Base-by-base conservation (phyloP, 2,113 vertebrate species). In the Perca schrenkii region DNA sequence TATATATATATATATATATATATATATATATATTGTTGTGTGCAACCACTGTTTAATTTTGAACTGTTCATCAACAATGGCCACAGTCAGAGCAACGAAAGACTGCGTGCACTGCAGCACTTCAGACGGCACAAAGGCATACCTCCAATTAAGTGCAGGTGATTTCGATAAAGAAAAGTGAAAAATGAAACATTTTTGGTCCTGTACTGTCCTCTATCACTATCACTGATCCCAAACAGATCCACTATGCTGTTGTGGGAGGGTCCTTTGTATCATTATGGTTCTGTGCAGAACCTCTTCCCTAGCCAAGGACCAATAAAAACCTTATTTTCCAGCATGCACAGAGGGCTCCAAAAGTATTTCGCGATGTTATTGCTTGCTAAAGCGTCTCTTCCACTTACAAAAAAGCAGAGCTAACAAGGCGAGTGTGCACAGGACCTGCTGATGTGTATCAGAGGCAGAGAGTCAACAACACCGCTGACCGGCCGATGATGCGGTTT, bases 381-480 rank as follows among this genome's bases (percentile, higher is more conserved):
- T 66, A 61, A n/a, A 25, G 31, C 46, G 74, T 76, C 74, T 22
- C 53, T 61, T 52, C 19, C 70, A 31, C 76, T n/a, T 43, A 43
- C 4, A 28, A 17, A 17, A 25, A 77, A 57, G 28, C 40, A 22
- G 54, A 15, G 73, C 54, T 52, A 76, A 76, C 43, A 58, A 63
- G 5, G 43, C 2, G 62, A 54, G 76, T 7, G 65, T 56, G 79
- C 61, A 49, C 66, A 73, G 57, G 80, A 67, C 66, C 56, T 62
- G 74, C 78, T 70, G 85, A 92, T 86, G 77, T 85, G 74, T 61
- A 90, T 86, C 87, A 79, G 72, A 53, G 63, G 21, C 56, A 46
- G 68, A 67, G 52, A 84, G 85, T 83, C 87, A 89, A 86, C 82
- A 90, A n/a, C 75, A 40, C 15, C 10, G 21, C 70, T 78, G 82